These are phyloP conservation scores for Empidonax traillii DNA, from an alignment of 2,113 vertebrate species.

Conservation along the genomic window DNA sequence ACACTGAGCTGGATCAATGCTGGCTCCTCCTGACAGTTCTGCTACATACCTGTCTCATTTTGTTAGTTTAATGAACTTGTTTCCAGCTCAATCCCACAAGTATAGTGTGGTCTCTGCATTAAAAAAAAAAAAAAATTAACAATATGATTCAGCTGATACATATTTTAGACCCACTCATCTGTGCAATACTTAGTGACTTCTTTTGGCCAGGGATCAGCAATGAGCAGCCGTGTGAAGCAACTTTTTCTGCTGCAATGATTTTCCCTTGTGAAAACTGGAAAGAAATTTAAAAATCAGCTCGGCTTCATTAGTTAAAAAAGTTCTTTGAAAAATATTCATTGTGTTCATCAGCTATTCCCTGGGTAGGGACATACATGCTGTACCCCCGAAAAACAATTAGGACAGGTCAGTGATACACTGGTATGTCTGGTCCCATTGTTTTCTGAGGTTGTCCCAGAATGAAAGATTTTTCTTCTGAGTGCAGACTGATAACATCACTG, in stretches of 20 bases:
- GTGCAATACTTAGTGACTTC: not conserved
- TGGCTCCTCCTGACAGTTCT: not conserved
- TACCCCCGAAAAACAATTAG: not conserved
- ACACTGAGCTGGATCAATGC: not conserved
- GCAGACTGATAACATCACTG: not conserved
- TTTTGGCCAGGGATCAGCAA: slow-evolving; percentile 1
- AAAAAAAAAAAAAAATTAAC: not conserved
- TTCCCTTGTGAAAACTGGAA: not conserved
- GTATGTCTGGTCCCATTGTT: not conserved
- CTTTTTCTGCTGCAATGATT: not conserved
- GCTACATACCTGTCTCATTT: not conserved
- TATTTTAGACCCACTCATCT: slow-evolving; percentile 11
- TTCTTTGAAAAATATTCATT: not conserved
- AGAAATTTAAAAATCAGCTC: not conserved
- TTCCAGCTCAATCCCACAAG: not conserved
- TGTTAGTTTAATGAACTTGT: slow-evolving; percentile 18
- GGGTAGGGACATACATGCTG: not conserved
- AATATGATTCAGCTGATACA: not conserved
- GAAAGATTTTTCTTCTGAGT: not conserved
- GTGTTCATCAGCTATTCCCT: not conserved
- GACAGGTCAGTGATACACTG: not conserved
- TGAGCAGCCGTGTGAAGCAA: not conserved
- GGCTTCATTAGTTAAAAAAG: not conserved
- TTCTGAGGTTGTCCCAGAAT: not conserved
- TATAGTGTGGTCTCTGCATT: not conserved